phyloP scores from a whole-genome alignment of 1,140 invertebrate genomes.

The Polypedilum vanderplanki region DNA sequence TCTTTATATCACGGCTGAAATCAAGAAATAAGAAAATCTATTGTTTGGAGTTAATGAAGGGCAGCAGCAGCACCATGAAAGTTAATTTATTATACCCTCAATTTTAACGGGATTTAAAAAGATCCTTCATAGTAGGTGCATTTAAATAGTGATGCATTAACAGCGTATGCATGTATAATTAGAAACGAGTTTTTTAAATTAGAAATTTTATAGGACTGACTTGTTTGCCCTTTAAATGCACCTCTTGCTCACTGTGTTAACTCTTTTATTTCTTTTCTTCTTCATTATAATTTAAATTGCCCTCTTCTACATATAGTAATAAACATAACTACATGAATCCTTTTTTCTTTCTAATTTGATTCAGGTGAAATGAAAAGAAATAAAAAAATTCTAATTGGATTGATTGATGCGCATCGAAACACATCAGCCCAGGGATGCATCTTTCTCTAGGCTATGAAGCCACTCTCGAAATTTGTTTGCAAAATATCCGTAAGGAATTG shows the following conservation, averaged over 20 bases:
- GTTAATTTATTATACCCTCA: background rate
- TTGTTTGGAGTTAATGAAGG: background rate
- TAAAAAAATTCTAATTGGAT: constrained; percentile 6
- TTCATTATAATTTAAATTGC: background rate
- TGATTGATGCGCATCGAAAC: constrained; percentile 2
- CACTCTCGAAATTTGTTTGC: background rate
- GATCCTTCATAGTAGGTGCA: constrained; percentile 11
- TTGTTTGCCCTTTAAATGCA: no score
- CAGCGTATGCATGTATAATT: constrained; percentile 10
- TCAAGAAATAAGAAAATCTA: background rate
- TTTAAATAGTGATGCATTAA: background rate
- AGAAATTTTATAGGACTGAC: no score
- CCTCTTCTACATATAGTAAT: background rate
- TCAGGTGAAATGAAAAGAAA: background rate
- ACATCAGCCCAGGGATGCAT: background rate
- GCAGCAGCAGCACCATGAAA: background rate
- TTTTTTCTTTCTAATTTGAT: background rate
- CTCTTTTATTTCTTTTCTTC: no score
- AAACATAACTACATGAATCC: background rate
- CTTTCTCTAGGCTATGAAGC: background rate
- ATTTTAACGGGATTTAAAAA: constrained; percentile 8
- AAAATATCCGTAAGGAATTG: constrained; percentile 18
- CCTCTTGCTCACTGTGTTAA: no score
- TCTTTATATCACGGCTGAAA: background rate
- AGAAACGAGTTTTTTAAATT: background rate